These are phyloP conservation scores for Oscheius sp. DNA, from an alignment of 2,888 invertebrate genomes.

Conservation along the genomic window DNA sequence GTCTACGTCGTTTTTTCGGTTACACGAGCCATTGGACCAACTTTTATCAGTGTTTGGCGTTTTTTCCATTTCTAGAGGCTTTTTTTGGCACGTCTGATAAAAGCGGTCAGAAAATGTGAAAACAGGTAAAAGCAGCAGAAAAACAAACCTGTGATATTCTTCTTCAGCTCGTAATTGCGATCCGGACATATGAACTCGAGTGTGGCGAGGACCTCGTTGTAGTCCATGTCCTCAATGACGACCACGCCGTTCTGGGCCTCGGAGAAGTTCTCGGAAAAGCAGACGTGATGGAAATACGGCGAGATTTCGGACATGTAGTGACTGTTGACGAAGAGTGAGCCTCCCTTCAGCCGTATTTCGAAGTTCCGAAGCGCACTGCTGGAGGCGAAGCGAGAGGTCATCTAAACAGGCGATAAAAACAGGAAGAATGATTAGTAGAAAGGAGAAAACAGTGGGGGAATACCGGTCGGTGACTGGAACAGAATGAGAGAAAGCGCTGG, in stretches of 20 bases:
- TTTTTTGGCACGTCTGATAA: no score
- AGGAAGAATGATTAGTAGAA: background rate
- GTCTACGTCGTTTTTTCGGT: no score
- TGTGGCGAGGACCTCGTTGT: constrained; percentile 31
- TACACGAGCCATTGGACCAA: no score
- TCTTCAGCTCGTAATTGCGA: constrained; percentile 22
- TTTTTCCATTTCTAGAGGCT: no score
- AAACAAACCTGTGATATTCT: constrained; percentile 29
- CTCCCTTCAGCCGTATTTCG: constrained; percentile 27
- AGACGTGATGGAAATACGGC: constrained; percentile 36
- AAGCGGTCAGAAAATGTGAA: no score
- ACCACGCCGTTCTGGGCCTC: constrained; percentile 14
- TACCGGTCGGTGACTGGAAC: background rate
- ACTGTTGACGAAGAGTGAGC: constrained; percentile 33
- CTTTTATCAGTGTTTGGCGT: no score
- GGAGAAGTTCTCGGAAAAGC: background rate
- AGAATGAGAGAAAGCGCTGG: background rate
- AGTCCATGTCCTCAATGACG: constrained; percentile 7
- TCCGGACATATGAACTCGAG: constrained; percentile 36
- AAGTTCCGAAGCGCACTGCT: constrained; percentile 22
- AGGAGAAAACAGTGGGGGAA: background rate
- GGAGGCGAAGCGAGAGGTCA: constrained; percentile 17
- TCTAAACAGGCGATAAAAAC: background rate
- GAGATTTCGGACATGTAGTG: constrained; percentile 36
- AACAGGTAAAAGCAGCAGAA: background rate